phyloP scores from a whole-genome alignment of 2,797 vertebrate genomes.

The Melanotaenia nigrans region DNA sequence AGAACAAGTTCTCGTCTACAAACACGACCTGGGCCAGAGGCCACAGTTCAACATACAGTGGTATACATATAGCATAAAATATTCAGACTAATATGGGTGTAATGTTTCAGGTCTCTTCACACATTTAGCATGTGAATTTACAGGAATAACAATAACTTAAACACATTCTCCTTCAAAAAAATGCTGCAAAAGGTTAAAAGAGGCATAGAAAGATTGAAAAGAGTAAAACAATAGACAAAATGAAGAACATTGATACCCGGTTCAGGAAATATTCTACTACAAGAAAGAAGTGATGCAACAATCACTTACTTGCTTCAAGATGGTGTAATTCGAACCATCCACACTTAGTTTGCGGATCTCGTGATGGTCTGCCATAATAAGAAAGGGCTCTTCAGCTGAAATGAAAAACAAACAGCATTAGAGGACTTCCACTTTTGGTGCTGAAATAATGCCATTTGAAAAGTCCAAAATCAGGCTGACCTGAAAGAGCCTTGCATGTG shows the following conservation, averaged over 20 bases:
- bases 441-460: neutral
- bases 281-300: neutral
- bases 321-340: slow-evolving; percentile 97
- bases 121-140: too few relatives aligned
- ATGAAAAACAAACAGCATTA: slow-evolving; percentile 22
- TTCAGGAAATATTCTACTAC: neutral
- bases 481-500: slow-evolving; percentile 94
- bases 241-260: neutral
- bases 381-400: slow-evolving; percentile 95
- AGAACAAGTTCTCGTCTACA: too few relatives aligned
- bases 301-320: slow-evolving; percentile 92
- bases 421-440: neutral
- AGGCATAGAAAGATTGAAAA: too few relatives aligned
- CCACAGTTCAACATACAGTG: too few relatives aligned
- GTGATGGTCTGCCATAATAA: slow-evolving; percentile 98
- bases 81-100: too few relatives aligned
- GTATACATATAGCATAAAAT: too few relatives aligned
- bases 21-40: too few relatives aligned
- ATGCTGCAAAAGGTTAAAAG: neutral
- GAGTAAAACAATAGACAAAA: neutral
- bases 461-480: slow-evolving; percentile 69
- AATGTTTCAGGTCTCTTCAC: too few relatives aligned
- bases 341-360: slow-evolving; percentile 98
- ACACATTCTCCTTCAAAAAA: too few relatives aligned
- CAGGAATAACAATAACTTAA: too few relatives aligned